phyloP scores from a whole-genome alignment of 1,140 invertebrate genomes.

The Diabrotica undecimpunctata region DNA sequence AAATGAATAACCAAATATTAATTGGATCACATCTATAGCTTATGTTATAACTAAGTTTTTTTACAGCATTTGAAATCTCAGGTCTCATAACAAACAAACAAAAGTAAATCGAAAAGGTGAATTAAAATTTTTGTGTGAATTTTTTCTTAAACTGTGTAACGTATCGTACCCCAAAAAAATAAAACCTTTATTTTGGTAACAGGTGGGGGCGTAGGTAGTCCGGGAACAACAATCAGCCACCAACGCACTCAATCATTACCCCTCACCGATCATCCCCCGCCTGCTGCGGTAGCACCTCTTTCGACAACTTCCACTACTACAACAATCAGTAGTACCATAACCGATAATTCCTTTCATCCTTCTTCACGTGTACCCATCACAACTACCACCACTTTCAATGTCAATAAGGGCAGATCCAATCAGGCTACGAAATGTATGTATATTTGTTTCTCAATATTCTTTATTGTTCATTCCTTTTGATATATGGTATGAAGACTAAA shows the following conservation, averaged over 20 bases:
- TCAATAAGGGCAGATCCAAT: slow-evolving; percentile 19
- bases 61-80: too few relatives aligned
- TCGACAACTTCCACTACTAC: slow-evolving; percentile 12
- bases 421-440: slow-evolving; percentile 44
- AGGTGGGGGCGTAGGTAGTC: slow-evolving; percentile 37
- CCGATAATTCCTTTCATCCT: slow-evolving; percentile 20
- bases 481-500: neutral
- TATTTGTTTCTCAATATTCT: slow-evolving; percentile 20
- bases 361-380: slow-evolving; percentile 44
- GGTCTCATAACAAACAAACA: too few relatives aligned
- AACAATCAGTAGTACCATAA: slow-evolving; percentile 26
- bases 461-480: slow-evolving; percentile 1
- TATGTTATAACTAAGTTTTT: too few relatives aligned
- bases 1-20: too few relatives aligned
- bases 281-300: too few relatives aligned
- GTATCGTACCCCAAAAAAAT: neutral
- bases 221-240: slow-evolving; percentile 47
- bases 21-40: too few relatives aligned
- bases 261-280: slow-evolving; percentile 39
- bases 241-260: slow-evolving; percentile 65
- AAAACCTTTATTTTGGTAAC: slow-evolving; percentile 22
- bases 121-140: too few relatives aligned
- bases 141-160: too few relatives aligned
- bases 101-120: too few relatives aligned
- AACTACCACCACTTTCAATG: slow-evolving; percentile 13